Base-by-base conservation (phyloP, 1,140 invertebrate genomes). In the Xylocopa sonorina region DNA sequence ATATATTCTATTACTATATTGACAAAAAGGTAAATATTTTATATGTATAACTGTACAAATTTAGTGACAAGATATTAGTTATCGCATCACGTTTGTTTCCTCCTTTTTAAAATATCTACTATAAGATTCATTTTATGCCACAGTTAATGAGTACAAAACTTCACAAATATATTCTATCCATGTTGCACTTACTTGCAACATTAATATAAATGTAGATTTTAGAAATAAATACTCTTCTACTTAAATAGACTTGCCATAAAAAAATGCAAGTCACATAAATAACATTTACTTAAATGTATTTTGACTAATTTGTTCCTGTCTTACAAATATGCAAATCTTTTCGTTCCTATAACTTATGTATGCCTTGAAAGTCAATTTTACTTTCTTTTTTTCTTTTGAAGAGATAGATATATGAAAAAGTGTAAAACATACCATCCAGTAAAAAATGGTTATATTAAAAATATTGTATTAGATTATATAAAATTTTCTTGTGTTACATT, bases 131-230 rank as follows among this genome's bases (percentile, higher is more conserved):
- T 27, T 63, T 73, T 80, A 80, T 80, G 66, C 38, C 62, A 84
- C 51, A 84, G 64, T 63, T 75, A 68, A 74, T 55, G 53, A 83
- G 75, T 84, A 83, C 55, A 83, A 83, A 83, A 83, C n/a, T 69
- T 83, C 38, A 53, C 16, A 72, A 64, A 80, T 62, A 67, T 63
- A 80, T 55, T 43, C 48, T 74, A 79, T 60, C 18, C 60, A 46
- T 71, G 29, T 29, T 74, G 50, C 51, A 73, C 64, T 78, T 68
- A 64, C 78, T 34, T 29, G 60, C 32, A 60, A 2, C 78, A 74
- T 57, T 79, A 83, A 84, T 60, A 84, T 24, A 68, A 41, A 79
- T 29, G n/a, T 41, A 77, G 50, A 72, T 46, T 77, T 38, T 64
- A 14, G 76, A 78, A 82, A 66, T 51, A 78, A 78, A 83, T 78